Evolutionary conservation across 2,113 vertebrate genomes (phyloP), one percentile per base, ranked within the genome.

Genomic region (Cavia porcellus): DNA sequence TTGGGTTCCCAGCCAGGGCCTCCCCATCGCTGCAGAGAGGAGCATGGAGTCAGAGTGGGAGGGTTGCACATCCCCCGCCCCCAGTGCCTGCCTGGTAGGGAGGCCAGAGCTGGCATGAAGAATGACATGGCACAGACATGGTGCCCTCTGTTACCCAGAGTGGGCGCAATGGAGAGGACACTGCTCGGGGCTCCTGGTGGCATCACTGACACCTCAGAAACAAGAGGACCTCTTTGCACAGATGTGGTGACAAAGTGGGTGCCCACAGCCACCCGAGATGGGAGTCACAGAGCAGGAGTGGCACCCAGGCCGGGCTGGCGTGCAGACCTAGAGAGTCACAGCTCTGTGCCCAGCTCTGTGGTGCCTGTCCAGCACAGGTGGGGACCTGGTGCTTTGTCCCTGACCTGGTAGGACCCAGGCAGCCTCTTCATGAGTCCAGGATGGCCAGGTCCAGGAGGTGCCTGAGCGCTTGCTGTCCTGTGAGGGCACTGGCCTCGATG

Each of bases 21-120:
- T 99, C 99, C 25, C 97, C 99, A 3, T 99, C 99, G 1, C 99
- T 99, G 98, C 59, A 72, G 2, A 89, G 62, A 52, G 75, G 1
- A 90, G 14, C 30, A 2, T 5, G 7, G 25, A 38, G 0, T 97
- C 47, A 96, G 91, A 19, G 57, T 4, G 4, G 38, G 28, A 9
- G 5, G 38, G 38, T 38, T 38, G 38, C 38, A 38, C 38, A 38
- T 38, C 38, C 38, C 38, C 38, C 38, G 38, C 38, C 38, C 1
- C 14, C 0, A 10, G 22, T 28, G 25, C 10, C 50, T 0, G 1
- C 52, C 57, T 17, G 35, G 52, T 5, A 45, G 25, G 22, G 55
- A 66, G 19, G 24, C 28, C 22, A 38, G 24, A 19, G 84, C 19
- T 3, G 1, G 28, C 3, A 7, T 5, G 74, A 28, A 8, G 20